phyloP scores from a whole-genome alignment of 2,797 vertebrate species.

The Thripadectes ignobilis region DNA sequence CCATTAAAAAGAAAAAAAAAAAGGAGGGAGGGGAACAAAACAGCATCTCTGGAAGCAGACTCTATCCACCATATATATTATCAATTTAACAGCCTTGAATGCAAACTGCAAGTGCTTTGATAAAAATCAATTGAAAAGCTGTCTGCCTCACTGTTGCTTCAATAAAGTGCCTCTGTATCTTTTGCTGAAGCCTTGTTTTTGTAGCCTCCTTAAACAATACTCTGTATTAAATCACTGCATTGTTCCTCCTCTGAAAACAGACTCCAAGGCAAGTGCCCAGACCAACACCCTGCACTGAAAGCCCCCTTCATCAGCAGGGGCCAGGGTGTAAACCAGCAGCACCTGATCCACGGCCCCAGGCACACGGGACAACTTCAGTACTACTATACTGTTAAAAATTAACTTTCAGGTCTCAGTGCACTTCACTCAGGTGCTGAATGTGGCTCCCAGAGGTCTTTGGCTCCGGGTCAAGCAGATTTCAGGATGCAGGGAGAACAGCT shows the following conservation, averaged over 20 bases:
- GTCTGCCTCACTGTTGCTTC: conserved; percentile 39
- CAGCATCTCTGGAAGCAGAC: conserved; percentile 3
- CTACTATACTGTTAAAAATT: not conserved
- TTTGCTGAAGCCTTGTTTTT: conserved; percentile 52
- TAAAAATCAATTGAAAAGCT: conserved; percentile 63
- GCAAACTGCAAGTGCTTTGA: conserved; percentile 55
- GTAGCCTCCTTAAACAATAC: conserved; percentile 25
- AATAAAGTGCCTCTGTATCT: conserved; percentile 38
- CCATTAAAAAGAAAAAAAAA: not conserved
- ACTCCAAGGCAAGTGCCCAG: not conserved
- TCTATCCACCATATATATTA: conserved; percentile 43
- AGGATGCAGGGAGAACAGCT: not conserved
- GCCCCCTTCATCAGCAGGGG: not conserved
- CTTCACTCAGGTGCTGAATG: not conserved
- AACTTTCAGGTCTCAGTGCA: not conserved
- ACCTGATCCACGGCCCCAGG: not conserved
- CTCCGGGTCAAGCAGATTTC: not conserved
- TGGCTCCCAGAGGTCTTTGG: not conserved
- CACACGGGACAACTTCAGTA: not conserved
- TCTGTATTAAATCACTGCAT: not conserved
- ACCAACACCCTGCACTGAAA: not conserved
- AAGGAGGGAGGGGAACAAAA: not conserved
- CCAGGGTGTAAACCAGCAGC: not conserved
- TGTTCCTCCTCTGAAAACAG: not conserved
- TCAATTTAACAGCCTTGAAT: conserved; percentile 48